Evolutionary conservation across 2,113 vertebrate genomes (phyloP), one percentile per base, ranked within the genome.

Genomic region (Melanerpes aurifrons): DNA sequence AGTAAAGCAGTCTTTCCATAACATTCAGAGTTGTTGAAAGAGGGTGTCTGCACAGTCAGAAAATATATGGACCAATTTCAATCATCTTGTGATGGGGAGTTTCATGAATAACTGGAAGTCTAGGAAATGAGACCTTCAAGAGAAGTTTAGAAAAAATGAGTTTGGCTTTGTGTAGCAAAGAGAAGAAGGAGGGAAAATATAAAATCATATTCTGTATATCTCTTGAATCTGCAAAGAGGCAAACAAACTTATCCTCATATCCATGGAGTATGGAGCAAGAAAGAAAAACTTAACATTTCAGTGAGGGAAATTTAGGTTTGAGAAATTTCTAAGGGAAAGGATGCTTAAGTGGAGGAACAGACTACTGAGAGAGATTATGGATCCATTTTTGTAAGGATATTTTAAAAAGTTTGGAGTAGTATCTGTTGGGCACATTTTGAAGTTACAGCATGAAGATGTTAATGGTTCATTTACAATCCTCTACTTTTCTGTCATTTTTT

Each of bases 41-140:
- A 5, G 12, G 13, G 1, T 8, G 5, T 61, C 31, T 58, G 32
- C 3, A 22, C 0, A 1, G 35, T 29, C 29, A n/a, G 50, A 35
- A 74, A 63, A 71, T 9, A 20, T 28, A 47, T 13, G 12, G 16
- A 26, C 6, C 32, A 37, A 5, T 89, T 64, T 50, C 75, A 22
- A 67, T 16, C 5, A 2, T 28, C 19, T 4, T 64, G 9, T 40
- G 2, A 19, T 28, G 22, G 16, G 5, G 22, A 64, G 3, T 16
- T 7, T 68, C 26, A 12, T 25, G 21, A 75, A 45, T 56, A 75
- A 63, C 12, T 48, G 59, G 21, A 69, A 79, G 17, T 37, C 24
- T 85, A 61, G 37, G 31, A 89, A 89, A 66, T 9, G 2, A 26
- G 15, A 54, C 9, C 5, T 70, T 70, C 50, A 76, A 24, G 14